Percentiles rank a stretch among this genome's conserved stretches.
Conservation (phyloP, 1,140 invertebrate species). For the Stenopsyche tienmushanensis region DNA sequence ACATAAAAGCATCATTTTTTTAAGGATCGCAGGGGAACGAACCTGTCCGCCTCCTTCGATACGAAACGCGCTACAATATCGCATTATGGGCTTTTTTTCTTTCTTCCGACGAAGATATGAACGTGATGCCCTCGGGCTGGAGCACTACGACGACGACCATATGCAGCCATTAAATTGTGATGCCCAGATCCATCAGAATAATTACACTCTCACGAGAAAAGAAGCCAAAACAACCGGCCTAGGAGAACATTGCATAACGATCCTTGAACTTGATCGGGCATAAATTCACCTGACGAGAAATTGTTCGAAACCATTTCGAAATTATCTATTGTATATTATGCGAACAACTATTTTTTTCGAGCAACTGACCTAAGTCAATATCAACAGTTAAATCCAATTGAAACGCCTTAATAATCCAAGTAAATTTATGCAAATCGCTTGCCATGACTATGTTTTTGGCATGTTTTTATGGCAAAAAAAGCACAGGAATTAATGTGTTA, state of each 20-base stretch:
- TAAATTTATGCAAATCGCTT: background rate
- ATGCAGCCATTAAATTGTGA: slow-evolving; percentile 8
- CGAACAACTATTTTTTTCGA: no score
- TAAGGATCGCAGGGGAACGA: background rate
- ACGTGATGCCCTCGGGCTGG: slow-evolving; percentile 21
- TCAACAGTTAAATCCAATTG: no score
- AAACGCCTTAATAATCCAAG: background rate
- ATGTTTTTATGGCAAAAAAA: no score
- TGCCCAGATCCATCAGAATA: slow-evolving; percentile 20
- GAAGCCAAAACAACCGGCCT: background rate
- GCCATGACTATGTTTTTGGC: no score
- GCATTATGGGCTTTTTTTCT: slow-evolving; percentile 12
- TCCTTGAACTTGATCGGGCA: slow-evolving; percentile 21
- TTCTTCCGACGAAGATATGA: background rate
- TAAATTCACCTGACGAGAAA: background rate
- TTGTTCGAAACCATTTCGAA: no score
- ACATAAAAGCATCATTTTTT: no score
- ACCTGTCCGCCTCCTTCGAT: background rate
- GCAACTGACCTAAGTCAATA: no score
- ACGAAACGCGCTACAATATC: background rate
- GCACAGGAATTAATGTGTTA: no score
- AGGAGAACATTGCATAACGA: slow-evolving; percentile 13
- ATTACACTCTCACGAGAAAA: slow-evolving; percentile 6
- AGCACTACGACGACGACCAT: slow-evolving; percentile 15
- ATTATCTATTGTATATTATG: no score